A percentile compares a stretch with the other conserved stretches of the same genome.
These are phyloP conservation scores for Catagonus wagneri DNA, from an alignment of 2,113 vertebrate species.

Conservation along the genomic window DNA sequence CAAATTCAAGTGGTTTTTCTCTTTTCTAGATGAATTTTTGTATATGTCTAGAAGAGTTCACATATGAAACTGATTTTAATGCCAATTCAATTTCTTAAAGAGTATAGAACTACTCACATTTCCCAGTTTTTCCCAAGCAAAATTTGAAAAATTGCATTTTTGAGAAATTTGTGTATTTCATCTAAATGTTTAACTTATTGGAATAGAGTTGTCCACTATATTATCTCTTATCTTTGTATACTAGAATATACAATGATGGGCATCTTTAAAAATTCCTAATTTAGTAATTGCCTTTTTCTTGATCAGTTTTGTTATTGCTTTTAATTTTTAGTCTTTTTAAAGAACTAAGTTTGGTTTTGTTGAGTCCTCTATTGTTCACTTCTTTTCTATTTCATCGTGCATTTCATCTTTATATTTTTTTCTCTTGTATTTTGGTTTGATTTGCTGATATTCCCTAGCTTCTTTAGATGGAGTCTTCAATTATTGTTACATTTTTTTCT, in stretches of 20 bases:
- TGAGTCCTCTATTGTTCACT: background rate
- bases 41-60: constrained; percentile 1
- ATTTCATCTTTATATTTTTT: constrained; percentile 11
- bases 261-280: background rate
- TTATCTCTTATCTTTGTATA: background rate
- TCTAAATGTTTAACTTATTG: background rate
- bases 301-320: background rate
- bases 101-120: background rate
- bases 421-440: background rate
- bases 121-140: background rate
- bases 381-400: background rate
- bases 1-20: background rate
- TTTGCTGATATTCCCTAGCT: background rate
- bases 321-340: background rate
- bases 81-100: background rate
- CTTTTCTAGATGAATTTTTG: background rate
- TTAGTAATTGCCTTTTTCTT: background rate
- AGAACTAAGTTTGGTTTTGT: background rate
- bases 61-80: background rate
- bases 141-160: constrained; percentile 6
- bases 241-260: background rate
- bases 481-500: background rate
- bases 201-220: background rate
- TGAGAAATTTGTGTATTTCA: background rate
- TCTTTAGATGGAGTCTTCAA: constrained; percentile 3